Evolutionary conservation across 2,888 invertebrate genomes (phyloP), one percentile per base, ranked within the genome.

Genomic region (Clunio marinus): DNA sequence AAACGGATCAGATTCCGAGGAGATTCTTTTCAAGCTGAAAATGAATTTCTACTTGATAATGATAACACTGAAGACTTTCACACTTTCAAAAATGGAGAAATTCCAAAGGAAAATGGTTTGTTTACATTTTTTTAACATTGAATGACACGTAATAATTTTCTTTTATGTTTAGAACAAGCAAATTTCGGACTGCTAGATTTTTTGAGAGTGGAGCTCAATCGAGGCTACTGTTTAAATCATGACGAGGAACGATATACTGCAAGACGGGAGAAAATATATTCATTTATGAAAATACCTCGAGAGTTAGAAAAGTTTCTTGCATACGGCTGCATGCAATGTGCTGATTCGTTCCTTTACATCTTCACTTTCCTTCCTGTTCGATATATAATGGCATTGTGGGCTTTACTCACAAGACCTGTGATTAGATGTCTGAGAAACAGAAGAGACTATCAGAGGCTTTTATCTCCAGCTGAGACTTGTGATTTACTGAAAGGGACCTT

Each of bases 361-460:
- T 97, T 97, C 79, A 98, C 99, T 68, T 96, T 98, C 82, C 83
- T 99, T 73, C 99, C 99, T 13, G 80, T 99, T 70, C 83, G 99
- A 72, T 94, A 97, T 77, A 75, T 92, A 35, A 83, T 97, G 78
- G 95, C 95, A 57, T 79, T 93, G 68, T 89, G 92, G 86, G 88
- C 89, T 37, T 82, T 95, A 70, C 77, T 91, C 20, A 87, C 85
- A 70, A 84, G 91, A 73, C 84, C 89, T 13, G 83, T 91, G 73
- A 83, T 84, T 70, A 85, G 84, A 77, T 90, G 88, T 77, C 86
- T 90, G 77, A 86, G 91, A 83, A 86, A 79, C 65, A 75, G 76
- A 7, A 45, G 71, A 78, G 77, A 77, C 24, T 73, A 74, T 71
- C 84, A 84, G 74, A 83, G 84, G 71, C 79, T 88, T 71, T 77